Base-by-base conservation (phyloP, 2,113 vertebrate genomes). In the Arizona elegans region DNA sequence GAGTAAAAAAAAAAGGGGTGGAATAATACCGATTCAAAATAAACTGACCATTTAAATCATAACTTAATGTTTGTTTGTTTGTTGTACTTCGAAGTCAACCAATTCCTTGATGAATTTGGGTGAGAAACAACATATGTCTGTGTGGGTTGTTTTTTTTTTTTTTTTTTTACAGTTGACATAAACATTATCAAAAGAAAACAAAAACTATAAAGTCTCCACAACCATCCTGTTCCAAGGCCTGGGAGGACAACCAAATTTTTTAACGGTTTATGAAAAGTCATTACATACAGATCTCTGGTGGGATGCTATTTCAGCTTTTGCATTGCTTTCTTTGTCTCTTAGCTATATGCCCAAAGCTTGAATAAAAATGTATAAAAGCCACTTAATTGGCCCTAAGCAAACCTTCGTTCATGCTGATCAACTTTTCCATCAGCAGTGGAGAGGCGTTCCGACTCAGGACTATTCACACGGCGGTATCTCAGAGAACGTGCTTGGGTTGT, bases 381-480 rank as follows among this genome's bases (percentile, higher is more conserved):
- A 62, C 38, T 52, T 17, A 9, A 17, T 21, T 88, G 90, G 94
- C 50, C 5, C 54, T 2, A 3, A 93, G 94, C 97, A 94, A 96
- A 99, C 99, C 99, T 98, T 97, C 98, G 98, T 93, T 99, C 99
- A 0, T 97, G 98, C 1, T 96, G 98, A 26, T 99, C 99, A 7
- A 86, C 97, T 54, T 98, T 98, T 85, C 98, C 98, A 0, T 99
- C 99, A 0, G 98, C 99, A 0, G 98, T 99, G 86, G 99, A 99
- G 13, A 98, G 97, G 19, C 98, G 98, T 54, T 99, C 99, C 0
- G 99, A 99, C 93, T 99, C 99, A 0, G 99, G 99, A 96, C 99
- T 99, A 98, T 99, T 99, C 95, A 98, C 98, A 26, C 98, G 98
- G 8, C 98, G 98, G 95, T 99, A 99, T 29, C 98, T 97, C 26